Percentiles rank a stretch among this genome's conserved stretches.
Evolutionary conservation across 2,797 vertebrate genomes (phyloP).

Genomic region (Echiichthys vipera): DNA sequence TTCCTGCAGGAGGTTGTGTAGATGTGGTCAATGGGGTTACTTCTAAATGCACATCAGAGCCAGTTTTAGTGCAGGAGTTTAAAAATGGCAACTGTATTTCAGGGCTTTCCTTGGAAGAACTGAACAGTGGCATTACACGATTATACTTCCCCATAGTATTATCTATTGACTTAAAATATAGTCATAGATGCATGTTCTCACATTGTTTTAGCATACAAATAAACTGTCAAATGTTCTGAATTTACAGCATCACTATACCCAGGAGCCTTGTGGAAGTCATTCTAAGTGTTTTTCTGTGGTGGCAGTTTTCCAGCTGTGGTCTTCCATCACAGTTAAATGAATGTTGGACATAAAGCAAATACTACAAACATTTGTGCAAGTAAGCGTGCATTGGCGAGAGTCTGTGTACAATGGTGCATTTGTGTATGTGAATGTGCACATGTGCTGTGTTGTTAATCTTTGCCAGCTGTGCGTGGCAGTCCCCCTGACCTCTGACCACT

Average conservation of each 20-base stretch:
- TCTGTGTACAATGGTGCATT: constrained; percentile 70
- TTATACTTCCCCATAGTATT: neutral
- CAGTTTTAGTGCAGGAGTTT: neutral
- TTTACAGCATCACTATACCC: neutral
- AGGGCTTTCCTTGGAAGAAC: neutral
- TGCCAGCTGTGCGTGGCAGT: constrained; percentile 79
- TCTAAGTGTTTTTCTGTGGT: constrained; percentile 29
- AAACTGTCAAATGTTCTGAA: neutral
- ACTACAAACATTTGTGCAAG: constrained; percentile 52
- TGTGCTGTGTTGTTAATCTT: constrained; percentile 79
- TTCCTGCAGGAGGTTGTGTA: constrained; percentile 44
- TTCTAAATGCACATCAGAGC: constrained; percentile 8
- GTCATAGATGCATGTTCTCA: neutral
- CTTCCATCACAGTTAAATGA: constrained; percentile 44
- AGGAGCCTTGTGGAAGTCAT: neutral
- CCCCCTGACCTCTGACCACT: constrained; percentile 76
- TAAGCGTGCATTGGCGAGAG: constrained; percentile 31
- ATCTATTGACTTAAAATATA: neutral
- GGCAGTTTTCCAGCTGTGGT: constrained; percentile 46
- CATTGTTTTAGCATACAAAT: neutral
- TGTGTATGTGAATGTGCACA: constrained; percentile 72
- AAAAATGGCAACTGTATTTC: constrained; percentile 3
- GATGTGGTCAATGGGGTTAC: constrained; percentile 37
- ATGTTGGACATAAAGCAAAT: constrained; percentile 58
- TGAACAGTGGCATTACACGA: neutral